Conservation (phyloP, 2,113 vertebrate genomes). For the Charina bottae region DNA sequence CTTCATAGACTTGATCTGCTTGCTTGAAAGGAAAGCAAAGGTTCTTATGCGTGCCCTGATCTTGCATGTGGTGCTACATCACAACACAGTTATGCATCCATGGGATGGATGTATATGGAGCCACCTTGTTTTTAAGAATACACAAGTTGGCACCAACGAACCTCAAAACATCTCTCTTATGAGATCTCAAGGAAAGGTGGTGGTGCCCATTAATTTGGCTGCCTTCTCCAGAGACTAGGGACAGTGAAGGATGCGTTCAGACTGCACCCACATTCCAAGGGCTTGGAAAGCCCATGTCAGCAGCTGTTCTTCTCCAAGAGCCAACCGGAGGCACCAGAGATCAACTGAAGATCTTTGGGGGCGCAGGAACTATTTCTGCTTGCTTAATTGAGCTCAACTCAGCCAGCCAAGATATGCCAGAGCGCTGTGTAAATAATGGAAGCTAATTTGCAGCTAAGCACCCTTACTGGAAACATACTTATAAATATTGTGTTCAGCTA, state of each 20-base stretch:
- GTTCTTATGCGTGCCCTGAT: not conserved
- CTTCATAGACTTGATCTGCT: not conserved
- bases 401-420: constrained; percentile 23
- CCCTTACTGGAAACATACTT: constrained; percentile 47
- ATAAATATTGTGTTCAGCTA: constrained; percentile 32
- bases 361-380: not conserved
- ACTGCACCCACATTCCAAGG: not conserved
- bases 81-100: not conserved
- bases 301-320: constrained; percentile 12
- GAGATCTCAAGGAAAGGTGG: not conserved
- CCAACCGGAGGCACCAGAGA: constrained; percentile 20
- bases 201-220: not conserved
- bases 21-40: not conserved
- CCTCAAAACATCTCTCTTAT: not conserved
- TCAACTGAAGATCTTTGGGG: constrained; percentile 8
- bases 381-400: not conserved
- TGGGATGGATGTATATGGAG: not conserved
- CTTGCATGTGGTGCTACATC: not conserved
- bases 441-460: constrained; percentile 29
- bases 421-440: constrained; percentile 29
- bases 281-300: constrained; percentile 35
- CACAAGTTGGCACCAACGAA: not conserved
- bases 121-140: not conserved
- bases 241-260: not conserved
- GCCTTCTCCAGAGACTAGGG: not conserved